Evolutionary conservation across 1,140 invertebrate species (phyloP).

Genomic region (Babylonia areolata): DNA sequence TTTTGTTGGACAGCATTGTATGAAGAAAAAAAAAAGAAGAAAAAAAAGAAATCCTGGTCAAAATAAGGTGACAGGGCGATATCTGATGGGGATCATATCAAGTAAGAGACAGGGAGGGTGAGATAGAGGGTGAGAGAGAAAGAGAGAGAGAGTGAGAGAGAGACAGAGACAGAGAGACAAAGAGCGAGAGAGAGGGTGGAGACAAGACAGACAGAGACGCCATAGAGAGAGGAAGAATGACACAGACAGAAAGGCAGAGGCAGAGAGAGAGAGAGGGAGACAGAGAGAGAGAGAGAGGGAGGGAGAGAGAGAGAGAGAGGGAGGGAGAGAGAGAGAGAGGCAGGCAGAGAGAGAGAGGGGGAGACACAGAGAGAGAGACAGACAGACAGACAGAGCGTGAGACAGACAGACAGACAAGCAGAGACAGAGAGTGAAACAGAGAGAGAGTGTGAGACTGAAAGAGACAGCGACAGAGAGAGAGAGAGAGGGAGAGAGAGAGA

Average conservation of each 20-base stretch:
- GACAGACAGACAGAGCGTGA: background rate
- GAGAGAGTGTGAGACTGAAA: background rate
- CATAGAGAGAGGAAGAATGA: background rate
- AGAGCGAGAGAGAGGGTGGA: background rate
- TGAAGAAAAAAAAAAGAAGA: too few relatives aligned
- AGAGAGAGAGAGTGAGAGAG: background rate
- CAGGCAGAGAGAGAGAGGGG: background rate
- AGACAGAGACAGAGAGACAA: background rate
- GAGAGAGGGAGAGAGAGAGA: slow-evolving; percentile 7
- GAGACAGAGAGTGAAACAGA: background rate
- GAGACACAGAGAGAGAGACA: slow-evolving; percentile 6
- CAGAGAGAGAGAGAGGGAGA: background rate
- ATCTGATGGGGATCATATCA: too few relatives aligned
- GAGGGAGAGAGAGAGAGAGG: background rate
- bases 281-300: background rate
- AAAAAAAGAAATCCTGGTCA: too few relatives aligned
- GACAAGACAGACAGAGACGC: background rate
- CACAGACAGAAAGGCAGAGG: background rate
- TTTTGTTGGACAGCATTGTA: too few relatives aligned
- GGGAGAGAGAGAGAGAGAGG: background rate
- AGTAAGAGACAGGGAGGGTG: background rate
- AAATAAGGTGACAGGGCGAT: too few relatives aligned
- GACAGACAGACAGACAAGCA: background rate
- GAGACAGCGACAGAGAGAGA: slow-evolving; percentile 16
- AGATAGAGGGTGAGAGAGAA: background rate